These are phyloP conservation scores for Lydus trimaculatus DNA, from an alignment of 2,888 invertebrate genomes.

Conservation along the genomic window DNA sequence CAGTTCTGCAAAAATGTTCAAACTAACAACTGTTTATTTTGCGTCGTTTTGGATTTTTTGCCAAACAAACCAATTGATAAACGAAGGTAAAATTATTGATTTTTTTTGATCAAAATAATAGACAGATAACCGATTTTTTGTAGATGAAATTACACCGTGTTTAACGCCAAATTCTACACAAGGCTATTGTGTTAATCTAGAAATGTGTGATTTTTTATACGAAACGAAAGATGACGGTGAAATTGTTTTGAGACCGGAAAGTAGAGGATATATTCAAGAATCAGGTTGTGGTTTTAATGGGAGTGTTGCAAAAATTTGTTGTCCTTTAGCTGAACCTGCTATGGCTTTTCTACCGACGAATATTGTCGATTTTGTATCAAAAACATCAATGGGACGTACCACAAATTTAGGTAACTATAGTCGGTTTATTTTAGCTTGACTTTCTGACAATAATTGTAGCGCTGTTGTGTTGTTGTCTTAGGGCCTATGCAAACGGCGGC, in stretches of 20 bases:
- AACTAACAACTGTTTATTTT: not conserved
- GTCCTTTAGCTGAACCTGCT: slow-evolving; percentile 42
- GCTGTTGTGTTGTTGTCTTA: not conserved
- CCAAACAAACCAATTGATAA: not conserved
- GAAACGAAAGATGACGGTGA: slow-evolving; percentile 48
- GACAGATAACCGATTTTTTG: slow-evolving; percentile 17
- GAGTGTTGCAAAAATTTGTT: slow-evolving; percentile 63
- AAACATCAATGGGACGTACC: not conserved
- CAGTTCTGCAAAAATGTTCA: not conserved
- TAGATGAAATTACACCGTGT: slow-evolving; percentile 49
- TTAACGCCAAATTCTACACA: slow-evolving; percentile 57
- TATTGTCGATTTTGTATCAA: not conserved
- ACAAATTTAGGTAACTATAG: not conserved
- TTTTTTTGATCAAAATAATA: not conserved
- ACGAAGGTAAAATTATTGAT: not conserved
- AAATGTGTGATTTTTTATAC: slow-evolving; percentile 59
- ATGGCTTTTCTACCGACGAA: not conserved
- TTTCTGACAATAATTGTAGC: no score
- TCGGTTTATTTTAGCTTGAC: not conserved
- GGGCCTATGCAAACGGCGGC: no score
- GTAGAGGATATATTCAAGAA: slow-evolving; percentile 58
- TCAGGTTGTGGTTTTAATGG: slow-evolving; percentile 66
- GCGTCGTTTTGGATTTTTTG: not conserved
- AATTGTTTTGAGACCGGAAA: slow-evolving; percentile 43
- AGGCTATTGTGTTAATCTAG: slow-evolving; percentile 62